These are phyloP conservation scores for Saimiri boliviensis DNA, from an alignment of 2,113 vertebrate genomes.

Conservation along the genomic window DNA sequence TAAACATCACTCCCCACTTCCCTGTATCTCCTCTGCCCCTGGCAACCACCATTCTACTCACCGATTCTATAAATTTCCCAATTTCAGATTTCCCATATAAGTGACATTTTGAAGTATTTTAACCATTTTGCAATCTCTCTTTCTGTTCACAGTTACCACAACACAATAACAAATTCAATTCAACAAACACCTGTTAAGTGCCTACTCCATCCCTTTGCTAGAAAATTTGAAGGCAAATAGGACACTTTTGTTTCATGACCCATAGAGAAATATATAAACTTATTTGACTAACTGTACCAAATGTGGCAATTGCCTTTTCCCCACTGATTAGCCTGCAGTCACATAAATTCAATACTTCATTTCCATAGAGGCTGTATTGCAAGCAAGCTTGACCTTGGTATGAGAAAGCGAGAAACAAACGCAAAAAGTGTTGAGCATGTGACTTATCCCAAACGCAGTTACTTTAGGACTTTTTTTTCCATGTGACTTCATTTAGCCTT, in stretches of 20 bases:
- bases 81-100: neutral
- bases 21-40: neutral
- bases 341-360: neutral
- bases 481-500: neutral
- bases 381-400: neutral
- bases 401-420: neutral
- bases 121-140: neutral
- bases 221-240: neutral
- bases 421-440: neutral
- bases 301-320: neutral
- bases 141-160: neutral
- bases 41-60: neutral
- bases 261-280: neutral
- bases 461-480: neutral
- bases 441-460: neutral
- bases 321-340: accelerated
- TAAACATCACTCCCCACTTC: neutral
- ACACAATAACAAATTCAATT: neutral
- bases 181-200: neutral
- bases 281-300: neutral
- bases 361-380: neutral
- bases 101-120: neutral
- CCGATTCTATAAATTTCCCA: neutral
- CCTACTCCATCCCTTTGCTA: neutral
- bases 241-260: neutral